phyloP scores from a whole-genome alignment of 2,888 invertebrate genomes.

The Phalera bucephala region DNA sequence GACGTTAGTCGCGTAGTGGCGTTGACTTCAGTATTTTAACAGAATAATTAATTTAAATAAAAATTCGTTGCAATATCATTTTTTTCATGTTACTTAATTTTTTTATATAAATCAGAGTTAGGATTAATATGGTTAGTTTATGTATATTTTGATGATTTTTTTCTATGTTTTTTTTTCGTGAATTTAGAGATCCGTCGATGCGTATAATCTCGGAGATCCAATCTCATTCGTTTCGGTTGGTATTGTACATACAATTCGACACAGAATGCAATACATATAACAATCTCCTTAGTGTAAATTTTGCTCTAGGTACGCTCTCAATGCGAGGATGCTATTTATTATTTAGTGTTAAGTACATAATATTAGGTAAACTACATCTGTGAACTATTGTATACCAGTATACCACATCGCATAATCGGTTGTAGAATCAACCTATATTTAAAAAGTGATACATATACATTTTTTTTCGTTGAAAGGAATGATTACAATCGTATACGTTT shows the following conservation, averaged over 20 bases:
- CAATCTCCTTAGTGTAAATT: slow-evolving; percentile 79
- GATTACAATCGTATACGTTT: slow-evolving; percentile 90
- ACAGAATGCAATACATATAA: slow-evolving; percentile 72
- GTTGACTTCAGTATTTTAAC: slow-evolving; percentile 50
- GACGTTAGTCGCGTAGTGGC: slow-evolving; percentile 36
- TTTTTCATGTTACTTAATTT: slow-evolving; percentile 71
- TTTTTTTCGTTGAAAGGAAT: slow-evolving; percentile 75
- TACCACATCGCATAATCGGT: slow-evolving; percentile 63
- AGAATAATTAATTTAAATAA: slow-evolving; percentile 32
- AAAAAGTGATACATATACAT: slow-evolving; percentile 72
- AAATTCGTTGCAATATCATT: slow-evolving; percentile 78
- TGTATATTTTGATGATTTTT: slow-evolving; percentile 74
- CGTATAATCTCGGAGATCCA: slow-evolving; percentile 78
- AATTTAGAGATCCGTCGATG: slow-evolving; percentile 63
- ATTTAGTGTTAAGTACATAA: slow-evolving; percentile 78
- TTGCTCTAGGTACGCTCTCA: slow-evolving; percentile 72
- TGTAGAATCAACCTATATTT: slow-evolving; percentile 66
- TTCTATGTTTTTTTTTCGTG: slow-evolving; percentile 39
- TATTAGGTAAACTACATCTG: slow-evolving; percentile 71
- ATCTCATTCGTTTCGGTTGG: slow-evolving; percentile 67
- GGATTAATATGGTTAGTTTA: slow-evolving; percentile 64
- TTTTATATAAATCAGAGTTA: slow-evolving; percentile 75
- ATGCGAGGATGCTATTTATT: slow-evolving; percentile 78
- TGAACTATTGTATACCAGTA: slow-evolving; percentile 80
- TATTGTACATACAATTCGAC: slow-evolving; percentile 67